Conservation (phyloP, 2,888 invertebrate species). For the Galeopsomyia nigrocyanea region DNA sequence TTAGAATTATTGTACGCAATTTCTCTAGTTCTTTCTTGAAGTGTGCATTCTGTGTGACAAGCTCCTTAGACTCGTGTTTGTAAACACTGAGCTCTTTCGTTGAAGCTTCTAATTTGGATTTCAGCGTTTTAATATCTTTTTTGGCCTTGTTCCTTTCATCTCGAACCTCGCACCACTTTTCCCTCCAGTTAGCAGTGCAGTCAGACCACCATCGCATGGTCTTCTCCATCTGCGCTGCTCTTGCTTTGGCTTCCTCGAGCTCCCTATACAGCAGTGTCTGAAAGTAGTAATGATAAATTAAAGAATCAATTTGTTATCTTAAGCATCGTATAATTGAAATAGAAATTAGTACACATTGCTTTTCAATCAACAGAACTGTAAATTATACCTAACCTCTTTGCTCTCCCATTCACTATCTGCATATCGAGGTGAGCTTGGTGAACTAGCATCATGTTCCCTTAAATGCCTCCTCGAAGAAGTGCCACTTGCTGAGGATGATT, state of each 20-base stretch:
- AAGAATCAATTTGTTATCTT: not conserved
- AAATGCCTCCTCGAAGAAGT: constrained; percentile 76
- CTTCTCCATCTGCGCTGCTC: constrained; percentile 99
- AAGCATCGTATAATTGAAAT: not conserved
- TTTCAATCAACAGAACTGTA: not conserved
- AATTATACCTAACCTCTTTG: constrained; percentile 34
- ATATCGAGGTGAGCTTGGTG: constrained; percentile 74
- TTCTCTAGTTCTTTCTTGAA: constrained; percentile 86
- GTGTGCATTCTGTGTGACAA: constrained; percentile 82
- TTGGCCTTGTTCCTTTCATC: constrained; percentile 94
- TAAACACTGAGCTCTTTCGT: constrained; percentile 81
- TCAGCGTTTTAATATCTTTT: constrained; percentile 88
- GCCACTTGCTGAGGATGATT: constrained; percentile 75
- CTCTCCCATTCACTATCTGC: constrained; percentile 81
- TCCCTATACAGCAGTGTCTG: constrained; percentile 81
- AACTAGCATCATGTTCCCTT: constrained; percentile 76
- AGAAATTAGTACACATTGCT: not conserved
- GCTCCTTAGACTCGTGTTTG: constrained; percentile 84
- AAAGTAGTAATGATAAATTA: not conserved
- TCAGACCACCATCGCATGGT: constrained; percentile 99
- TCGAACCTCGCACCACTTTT: constrained; percentile 95
- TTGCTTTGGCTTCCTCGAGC: constrained; percentile 92
- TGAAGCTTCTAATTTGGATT: constrained; percentile 83
- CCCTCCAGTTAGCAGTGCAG: constrained; percentile 96
- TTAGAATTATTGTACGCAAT: constrained; percentile 77